Percentiles rank a stretch among this genome's conserved stretches.
Conservation (phyloP, 2,113 vertebrate species). For the Chaetodon trifascialis region DNA sequence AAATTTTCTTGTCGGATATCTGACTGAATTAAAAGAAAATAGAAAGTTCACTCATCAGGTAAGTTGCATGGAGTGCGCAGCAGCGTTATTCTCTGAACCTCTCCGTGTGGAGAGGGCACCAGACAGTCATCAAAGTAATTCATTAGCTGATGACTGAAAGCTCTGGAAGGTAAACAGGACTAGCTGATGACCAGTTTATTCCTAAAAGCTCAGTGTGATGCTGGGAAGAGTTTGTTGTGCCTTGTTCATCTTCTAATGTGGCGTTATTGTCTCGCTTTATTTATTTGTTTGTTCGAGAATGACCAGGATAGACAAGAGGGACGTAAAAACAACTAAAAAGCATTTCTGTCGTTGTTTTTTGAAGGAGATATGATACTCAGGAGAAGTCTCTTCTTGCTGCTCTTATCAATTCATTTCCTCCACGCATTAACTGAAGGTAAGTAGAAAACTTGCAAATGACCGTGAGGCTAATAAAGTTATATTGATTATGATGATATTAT, state of each 20-base stretch:
- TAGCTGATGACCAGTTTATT: not conserved
- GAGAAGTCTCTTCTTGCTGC: slow-evolving; percentile 85
- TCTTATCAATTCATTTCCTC: slow-evolving; percentile 82
- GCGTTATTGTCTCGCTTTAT: not conserved
- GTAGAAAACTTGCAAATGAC: slow-evolving; percentile 2
- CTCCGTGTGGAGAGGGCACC: not conserved
- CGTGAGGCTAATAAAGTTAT: not conserved
- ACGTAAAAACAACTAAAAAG: slow-evolving; percentile 23
- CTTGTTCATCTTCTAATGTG: no score
- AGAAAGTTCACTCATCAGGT: slow-evolving; percentile 57
- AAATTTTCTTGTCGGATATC: slow-evolving; percentile 54
- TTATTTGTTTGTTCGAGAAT: not conserved
- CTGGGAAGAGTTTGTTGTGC: not conserved
- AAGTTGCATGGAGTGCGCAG: slow-evolving; percentile 17
- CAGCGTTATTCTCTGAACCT: not conserved
- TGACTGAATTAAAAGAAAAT: slow-evolving; percentile 1
- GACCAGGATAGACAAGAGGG: not conserved
- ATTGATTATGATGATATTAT: no score
- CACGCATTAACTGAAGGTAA: slow-evolving; percentile 87
- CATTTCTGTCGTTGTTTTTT: slow-evolving; percentile 62
- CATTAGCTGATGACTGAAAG: not conserved
- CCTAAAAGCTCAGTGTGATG: not conserved
- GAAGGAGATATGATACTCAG: slow-evolving; percentile 88
- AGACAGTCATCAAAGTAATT: not conserved
- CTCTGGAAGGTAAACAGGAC: no score